Percentiles rank a stretch among this genome's conserved stretches.
Evolutionary conservation across 2,888 invertebrate species (phyloP).

Genomic region (Hirudinaria manillensis): DNA sequence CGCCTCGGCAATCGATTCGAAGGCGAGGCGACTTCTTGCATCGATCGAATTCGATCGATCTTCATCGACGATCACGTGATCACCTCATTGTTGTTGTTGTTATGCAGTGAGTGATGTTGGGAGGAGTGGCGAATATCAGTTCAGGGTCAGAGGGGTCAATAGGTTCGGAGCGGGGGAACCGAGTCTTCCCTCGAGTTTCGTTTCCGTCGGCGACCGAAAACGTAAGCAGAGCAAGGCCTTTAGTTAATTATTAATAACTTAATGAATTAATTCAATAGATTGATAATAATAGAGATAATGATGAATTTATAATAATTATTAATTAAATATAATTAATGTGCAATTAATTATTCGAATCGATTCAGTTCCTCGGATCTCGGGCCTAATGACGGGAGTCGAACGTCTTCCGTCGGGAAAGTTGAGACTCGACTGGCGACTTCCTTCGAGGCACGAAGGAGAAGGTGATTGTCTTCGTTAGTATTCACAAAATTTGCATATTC

Average conservation of each 20-base stretch:
- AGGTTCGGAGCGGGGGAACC: not conserved
- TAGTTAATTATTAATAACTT: too few relatives aligned
- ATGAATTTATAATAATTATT: not conserved
- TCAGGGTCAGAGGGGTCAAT: slow-evolving; percentile 13
- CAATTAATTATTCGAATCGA: too few relatives aligned
- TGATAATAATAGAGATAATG: not conserved
- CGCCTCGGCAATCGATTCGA: not conserved
- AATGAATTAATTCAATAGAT: too few relatives aligned
- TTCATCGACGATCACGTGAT: too few relatives aligned
- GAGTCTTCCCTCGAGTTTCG: slow-evolving; percentile 12
- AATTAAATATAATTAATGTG: too few relatives aligned
- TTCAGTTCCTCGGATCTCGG: not conserved
- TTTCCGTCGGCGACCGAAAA: not conserved
- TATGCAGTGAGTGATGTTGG: not conserved
- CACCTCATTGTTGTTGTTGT: not conserved
- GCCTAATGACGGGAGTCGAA: slow-evolving; percentile 9
- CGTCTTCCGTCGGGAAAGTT: not conserved
- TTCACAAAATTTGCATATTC: too few relatives aligned
- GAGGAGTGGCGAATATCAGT: not conserved
- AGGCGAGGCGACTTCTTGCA: not conserved
- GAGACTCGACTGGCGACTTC: slow-evolving; percentile 7
- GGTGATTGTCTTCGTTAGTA: not conserved
- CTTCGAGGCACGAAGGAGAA: not conserved
- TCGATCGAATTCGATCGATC: too few relatives aligned
- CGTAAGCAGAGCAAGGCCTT: not conserved